Conservation (phyloP, 64 coral and sea anemone species). For the Montipora capricornis region DNA sequence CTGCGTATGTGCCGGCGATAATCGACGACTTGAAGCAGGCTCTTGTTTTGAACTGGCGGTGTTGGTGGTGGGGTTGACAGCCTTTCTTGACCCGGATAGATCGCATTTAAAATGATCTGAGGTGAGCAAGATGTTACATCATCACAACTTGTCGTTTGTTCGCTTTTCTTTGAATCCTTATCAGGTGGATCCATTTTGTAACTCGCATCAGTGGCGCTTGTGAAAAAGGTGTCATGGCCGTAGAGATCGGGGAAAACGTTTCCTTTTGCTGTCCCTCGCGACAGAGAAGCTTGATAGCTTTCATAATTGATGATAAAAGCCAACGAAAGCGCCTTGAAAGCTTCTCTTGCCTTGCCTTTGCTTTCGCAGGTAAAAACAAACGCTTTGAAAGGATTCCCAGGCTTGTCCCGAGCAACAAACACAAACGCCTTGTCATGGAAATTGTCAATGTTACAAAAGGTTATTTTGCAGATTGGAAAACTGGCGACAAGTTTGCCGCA, state of each 20-base stretch:
- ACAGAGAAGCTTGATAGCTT: conserved; percentile 64
- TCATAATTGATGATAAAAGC: conserved; percentile 90
- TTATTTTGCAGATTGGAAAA: conserved; percentile 88
- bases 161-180: not conserved
- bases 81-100: not conserved
- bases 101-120: not conserved
- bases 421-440: conserved; percentile 82
- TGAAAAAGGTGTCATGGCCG: not conserved
- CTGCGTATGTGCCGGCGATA: not conserved
- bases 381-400: conserved; percentile 85
- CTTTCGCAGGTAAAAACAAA: conserved; percentile 89
- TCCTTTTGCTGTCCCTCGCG: conserved; percentile 20
- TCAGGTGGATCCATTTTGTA: not conserved
- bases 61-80: not conserved
- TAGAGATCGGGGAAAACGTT: not conserved
- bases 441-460: conserved; percentile 84
- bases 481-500: conserved; percentile 72
- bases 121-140: not conserved
- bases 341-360: conserved; percentile 80
- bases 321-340: conserved; percentile 85
- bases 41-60: not conserved
- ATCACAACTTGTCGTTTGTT: not conserved
- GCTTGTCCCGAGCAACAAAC: conserved; percentile 78
- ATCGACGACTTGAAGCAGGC: not conserved
- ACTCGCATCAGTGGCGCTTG: not conserved